phyloP scores from a whole-genome alignment of 2,113 vertebrate species.

The Limnothrissa miodon region DNA sequence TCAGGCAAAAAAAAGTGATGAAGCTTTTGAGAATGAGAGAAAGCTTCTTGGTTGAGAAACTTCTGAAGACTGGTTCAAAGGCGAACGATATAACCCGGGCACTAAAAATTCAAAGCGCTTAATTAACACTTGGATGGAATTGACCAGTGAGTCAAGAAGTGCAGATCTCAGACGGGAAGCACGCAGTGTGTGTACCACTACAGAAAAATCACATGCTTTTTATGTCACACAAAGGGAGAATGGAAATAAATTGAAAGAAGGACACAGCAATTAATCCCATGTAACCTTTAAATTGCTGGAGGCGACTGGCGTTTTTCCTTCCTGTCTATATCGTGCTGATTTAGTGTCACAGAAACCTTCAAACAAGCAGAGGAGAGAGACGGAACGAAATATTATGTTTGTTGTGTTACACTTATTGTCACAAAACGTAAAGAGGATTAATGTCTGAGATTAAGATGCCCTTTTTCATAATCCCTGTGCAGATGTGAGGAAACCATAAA shows the following conservation, averaged over 20 bases:
- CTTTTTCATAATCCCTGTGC: background rate
- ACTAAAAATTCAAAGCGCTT: slow-evolving; percentile 4
- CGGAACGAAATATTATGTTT: background rate
- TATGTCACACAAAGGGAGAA: background rate
- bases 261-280: background rate
- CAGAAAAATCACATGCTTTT: background rate
- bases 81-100: background rate
- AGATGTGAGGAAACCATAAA: background rate
- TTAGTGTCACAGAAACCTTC: background rate
- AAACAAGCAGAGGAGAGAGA: background rate
- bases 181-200: background rate
- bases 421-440: background rate
- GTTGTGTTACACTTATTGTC: background rate
- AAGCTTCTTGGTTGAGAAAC: background rate
- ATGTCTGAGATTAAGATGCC: background rate
- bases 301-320: background rate
- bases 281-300: background rate
- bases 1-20: background rate
- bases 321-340: background rate
- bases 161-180: background rate
- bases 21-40: background rate
- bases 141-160: background rate
- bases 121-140: background rate
- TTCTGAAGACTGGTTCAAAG: background rate
- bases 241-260: background rate